These are phyloP conservation scores for Drosophila arizonae DNA, from an alignment of 1,140 invertebrate genomes.

Conservation along the genomic window DNA sequence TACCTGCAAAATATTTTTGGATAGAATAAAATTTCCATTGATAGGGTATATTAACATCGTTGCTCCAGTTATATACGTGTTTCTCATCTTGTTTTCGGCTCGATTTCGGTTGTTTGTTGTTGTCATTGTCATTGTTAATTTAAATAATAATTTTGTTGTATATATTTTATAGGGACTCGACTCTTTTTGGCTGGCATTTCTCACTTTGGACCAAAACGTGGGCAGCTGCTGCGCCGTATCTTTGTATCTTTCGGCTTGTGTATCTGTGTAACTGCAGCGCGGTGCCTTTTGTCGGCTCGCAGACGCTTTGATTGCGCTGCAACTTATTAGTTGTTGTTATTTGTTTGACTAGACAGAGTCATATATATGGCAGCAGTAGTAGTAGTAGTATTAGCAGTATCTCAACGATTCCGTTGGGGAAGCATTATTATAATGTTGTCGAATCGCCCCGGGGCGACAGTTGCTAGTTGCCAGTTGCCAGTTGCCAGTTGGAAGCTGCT, in stretches of 20 bases:
- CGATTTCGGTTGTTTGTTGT: constrained; percentile 44
- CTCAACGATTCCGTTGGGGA: constrained; percentile 9
- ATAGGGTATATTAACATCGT: constrained; percentile 9
- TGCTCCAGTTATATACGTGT: neutral
- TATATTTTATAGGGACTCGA: constrained; percentile 45
- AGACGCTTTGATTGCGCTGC: constrained; percentile 73
- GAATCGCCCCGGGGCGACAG: constrained; percentile 1
- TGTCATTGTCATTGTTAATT: constrained; percentile 65
- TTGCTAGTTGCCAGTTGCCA: constrained; percentile 9
- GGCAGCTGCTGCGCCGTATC: constrained; percentile 1
- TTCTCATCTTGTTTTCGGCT: constrained; percentile 21
- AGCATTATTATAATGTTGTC: constrained; percentile 53
- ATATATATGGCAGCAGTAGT: constrained; percentile 45
- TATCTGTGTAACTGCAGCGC: constrained; percentile 23
- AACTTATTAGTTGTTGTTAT: constrained; percentile 81
- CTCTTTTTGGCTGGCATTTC: constrained; percentile 50
- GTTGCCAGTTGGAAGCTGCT: constrained; percentile 71
- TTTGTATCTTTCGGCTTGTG: constrained; percentile 9
- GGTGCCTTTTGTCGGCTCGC: constrained; percentile 65
- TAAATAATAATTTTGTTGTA: constrained; percentile 69
- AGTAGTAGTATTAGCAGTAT: neutral
- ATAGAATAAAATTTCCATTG: neutral
- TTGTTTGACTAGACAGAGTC: constrained; percentile 81
- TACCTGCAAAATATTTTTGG: too few species aligned
- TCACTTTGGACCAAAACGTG: constrained; percentile 56